These are phyloP conservation scores for Cenopis cana DNA, from an alignment of 2,888 invertebrate species.

Conservation along the genomic window DNA sequence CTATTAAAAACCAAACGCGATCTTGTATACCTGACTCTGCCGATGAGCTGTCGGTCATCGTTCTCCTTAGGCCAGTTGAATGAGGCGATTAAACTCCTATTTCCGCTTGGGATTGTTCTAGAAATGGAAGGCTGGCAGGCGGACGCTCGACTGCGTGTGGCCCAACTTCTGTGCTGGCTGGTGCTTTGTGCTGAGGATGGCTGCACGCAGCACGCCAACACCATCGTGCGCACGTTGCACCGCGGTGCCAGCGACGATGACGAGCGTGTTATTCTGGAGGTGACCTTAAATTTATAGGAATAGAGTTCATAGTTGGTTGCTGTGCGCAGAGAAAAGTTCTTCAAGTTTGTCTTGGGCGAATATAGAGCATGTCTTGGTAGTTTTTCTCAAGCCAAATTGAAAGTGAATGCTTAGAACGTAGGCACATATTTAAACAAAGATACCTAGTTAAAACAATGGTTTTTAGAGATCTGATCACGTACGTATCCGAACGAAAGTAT, in stretches of 20 bases:
- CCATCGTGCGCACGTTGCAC: conserved; percentile 81
- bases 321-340: too few species aligned
- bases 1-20: too few species aligned
- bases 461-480: too few species aligned
- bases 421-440: too few species aligned
- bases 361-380: too few species aligned
- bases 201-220: conserved; percentile 88
- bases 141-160: conserved; percentile 88
- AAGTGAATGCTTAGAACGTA: too few species aligned
- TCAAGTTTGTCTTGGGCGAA: too few species aligned
- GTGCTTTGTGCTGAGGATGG: conserved; percentile 90
- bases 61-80: background rate
- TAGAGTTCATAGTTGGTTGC: background rate
- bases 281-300: background rate
- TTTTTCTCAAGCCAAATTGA: too few species aligned
- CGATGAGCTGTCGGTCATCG: background rate
- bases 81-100: background rate
- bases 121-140: conserved; percentile 93
- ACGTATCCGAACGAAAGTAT: too few species aligned
- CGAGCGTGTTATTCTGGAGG: conserved; percentile 17
- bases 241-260: conserved; percentile 86
- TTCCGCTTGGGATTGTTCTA: conserved; percentile 46
- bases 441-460: too few species aligned
- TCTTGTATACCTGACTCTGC: background rate
- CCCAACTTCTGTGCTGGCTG: conserved; percentile 90